Evolutionary conservation across 2,113 vertebrate species (phyloP), one percentile per base, ranked within the genome.

Genomic region (Ceyx cyanopectus): DNA sequence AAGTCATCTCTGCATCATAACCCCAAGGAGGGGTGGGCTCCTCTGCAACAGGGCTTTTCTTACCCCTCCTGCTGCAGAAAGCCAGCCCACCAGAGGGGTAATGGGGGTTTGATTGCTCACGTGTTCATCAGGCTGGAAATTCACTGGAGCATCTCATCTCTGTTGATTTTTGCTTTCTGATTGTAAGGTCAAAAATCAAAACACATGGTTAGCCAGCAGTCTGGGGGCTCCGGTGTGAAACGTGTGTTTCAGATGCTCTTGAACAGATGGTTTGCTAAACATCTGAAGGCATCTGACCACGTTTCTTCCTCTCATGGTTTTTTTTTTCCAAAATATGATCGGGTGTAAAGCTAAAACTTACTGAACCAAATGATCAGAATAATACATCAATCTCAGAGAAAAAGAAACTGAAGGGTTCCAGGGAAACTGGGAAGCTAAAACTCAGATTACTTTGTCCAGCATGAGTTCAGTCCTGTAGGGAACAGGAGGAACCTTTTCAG

Each of bases 391-490:
- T 29, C 67, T n/a, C 66, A 87, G 48, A 51, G 56, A 40, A 84
- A 81, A 90, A 89, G 74, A 94, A 91, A 82, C 75, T 70, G 84
- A 89, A 82, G 61, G 34, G 72, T 89, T 93, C 67, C 30, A 46
- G 78, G 91, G 87, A 87, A 87, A 58, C 21, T 9, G 67, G 70
- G 78, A 87, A 80, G 79, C 89, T 92, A 41, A 89, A 94, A 63
- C 82, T 95, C 95, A 95, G 96, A 96, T 96, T 96, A 96, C 95
- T 87, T 93, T 93, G 94, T 94, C 95, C 95, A 95, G 95, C 96
- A 96, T 96, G 96, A 96, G 95, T 91, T 95, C 46, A 70, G 76
- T 32, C 50, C 57, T 81, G 56, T 24, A 80, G 82, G 43, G 15
- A 4, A 77, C 5, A 43, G 60, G 91, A 89, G 72, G 63, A 93